Evolutionary conservation across 2,797 vertebrate species (phyloP), one percentile per base, ranked within the genome.

Genomic region (Pelodytes ibericus): DNA sequence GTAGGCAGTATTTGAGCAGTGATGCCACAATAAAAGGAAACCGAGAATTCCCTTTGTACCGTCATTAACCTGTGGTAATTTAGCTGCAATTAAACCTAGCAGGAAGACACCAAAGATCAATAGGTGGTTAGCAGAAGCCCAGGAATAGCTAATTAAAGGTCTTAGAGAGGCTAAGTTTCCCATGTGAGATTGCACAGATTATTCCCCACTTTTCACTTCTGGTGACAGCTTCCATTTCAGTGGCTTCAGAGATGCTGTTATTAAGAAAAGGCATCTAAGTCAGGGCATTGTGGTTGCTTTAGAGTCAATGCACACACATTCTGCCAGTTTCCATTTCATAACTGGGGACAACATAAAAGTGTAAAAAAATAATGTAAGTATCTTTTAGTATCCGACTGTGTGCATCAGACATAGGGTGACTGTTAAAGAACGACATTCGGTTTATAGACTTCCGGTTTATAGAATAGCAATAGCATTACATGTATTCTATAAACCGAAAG

Each of bases 51-150:
- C 76, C 76, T 77, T 71, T 61, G 41, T 60, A 68, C 56, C 60
- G 56, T 79, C 56, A 79, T 68, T 79, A 79, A 62, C 72, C 57
- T 61, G 70, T 53, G 63, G 76, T 72, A 67, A 78, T 72, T 79
- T 73, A 79, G 63, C 70, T 73, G 71, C 76, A 79, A 79, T 79
- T 79, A 79, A 73, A 73, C 22, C 8, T 79, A 72, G 57, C 64
- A 67, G 70, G 76, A 73, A 79, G 70, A 79, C 64, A 72, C 76
- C 44, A 49, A 73, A 68, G 70, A 79, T 79, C 76, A 73, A 79
- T 72, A 79, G 53, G 70, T 72, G 75, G 75, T 78, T 22, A 72
- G 63, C 70, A 51, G 44, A 41, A 73, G 63, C 56, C 70, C 76
- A 66, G 63, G 63, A 62, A 73, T 79, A 73, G 57, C 41, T 73